Percentiles rank a stretch among this genome's conserved stretches.
Evolutionary conservation across 2,797 vertebrate genomes (phyloP).

Genomic region (Mareca penelope): DNA sequence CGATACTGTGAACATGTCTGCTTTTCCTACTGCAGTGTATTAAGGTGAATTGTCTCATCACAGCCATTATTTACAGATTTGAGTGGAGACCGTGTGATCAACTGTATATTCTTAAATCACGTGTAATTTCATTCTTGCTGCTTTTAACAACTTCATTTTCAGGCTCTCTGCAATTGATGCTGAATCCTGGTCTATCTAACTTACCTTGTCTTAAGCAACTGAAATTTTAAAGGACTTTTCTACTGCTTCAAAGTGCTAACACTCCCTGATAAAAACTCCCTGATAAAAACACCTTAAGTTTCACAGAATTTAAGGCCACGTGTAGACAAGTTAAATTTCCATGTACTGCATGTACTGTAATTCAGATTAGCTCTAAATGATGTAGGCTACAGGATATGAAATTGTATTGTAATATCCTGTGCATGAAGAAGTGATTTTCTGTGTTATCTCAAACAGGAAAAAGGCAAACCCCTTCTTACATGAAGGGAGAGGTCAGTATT

Average conservation of each 20-base stretch:
- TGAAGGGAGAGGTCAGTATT: not conserved
- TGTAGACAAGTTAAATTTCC: not conserved
- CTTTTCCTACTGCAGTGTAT: not conserved
- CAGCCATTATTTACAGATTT: not conserved
- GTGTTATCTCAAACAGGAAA: not conserved
- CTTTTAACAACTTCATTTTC: not conserved
- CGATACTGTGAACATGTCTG: not conserved
- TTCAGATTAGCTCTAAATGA: not conserved
- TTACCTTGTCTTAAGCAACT: not conserved
- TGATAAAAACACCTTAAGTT: not conserved
- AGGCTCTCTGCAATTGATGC: not conserved
- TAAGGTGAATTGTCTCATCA: not conserved
- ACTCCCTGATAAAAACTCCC: rapidly evolving
- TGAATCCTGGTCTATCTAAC: not conserved
- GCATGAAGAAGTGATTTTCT: not conserved
- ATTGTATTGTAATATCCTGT: not conserved
- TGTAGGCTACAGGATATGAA: not conserved
- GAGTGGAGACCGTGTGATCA: not conserved
- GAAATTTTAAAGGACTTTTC: not conserved
- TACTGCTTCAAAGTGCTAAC: not conserved
- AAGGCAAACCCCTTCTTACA: not conserved
- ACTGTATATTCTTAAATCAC: not conserved
- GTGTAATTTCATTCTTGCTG: not conserved
- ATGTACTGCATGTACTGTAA: not conserved
- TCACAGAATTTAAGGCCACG: not conserved